Evolutionary conservation across 2,797 vertebrate species (phyloP).

Genomic region (Pagetopsis macropterus): DNA sequence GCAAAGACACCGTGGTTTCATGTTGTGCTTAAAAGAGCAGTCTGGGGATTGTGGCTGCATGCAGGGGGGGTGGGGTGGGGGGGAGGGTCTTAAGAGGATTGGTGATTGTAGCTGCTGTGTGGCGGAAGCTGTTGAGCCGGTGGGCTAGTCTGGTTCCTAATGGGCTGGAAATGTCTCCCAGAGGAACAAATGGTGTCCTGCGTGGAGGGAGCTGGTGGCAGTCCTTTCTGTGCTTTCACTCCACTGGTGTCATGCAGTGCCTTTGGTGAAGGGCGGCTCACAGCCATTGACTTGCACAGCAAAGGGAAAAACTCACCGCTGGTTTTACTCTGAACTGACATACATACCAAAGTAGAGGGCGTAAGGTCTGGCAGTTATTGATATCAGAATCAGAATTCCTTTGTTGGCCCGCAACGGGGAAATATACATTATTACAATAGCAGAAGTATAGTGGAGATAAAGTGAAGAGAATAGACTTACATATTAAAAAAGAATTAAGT

Average conservation of each 20-base stretch:
- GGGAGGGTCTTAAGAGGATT: conserved; percentile 41
- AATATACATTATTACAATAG: too few species aligned
- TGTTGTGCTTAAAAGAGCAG: conserved; percentile 27
- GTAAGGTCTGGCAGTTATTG: conserved; percentile 5
- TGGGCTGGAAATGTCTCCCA: conserved; percentile 31
- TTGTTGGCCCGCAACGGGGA: too few species aligned
- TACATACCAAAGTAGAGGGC: not conserved
- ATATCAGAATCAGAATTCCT: not conserved
- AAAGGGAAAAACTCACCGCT: conserved; percentile 47
- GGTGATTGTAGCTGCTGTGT: conserved; percentile 30
- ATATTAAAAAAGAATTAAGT: too few species aligned
- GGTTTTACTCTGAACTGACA: conserved; percentile 32
- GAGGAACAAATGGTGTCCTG: conserved; percentile 44
- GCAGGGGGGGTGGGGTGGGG: conserved; percentile 23
- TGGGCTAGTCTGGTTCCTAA: conserved; percentile 32
- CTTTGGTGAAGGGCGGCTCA: conserved; percentile 18
- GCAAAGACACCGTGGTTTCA: not conserved
- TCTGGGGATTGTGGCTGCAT: conserved; percentile 8
- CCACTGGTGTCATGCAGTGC: conserved; percentile 30
- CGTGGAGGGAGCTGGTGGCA: conserved; percentile 19
- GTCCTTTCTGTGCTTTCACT: conserved; percentile 27
- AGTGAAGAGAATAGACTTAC: too few species aligned
- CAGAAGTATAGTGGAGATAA: too few species aligned
- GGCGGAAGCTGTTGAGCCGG: conserved; percentile 14
- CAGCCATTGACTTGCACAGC: conserved; percentile 33